phyloP scores from a whole-genome alignment of 30 jellyfish, hydroid and myxozoan genomes.

The Nemopilema nomurai region DNA sequence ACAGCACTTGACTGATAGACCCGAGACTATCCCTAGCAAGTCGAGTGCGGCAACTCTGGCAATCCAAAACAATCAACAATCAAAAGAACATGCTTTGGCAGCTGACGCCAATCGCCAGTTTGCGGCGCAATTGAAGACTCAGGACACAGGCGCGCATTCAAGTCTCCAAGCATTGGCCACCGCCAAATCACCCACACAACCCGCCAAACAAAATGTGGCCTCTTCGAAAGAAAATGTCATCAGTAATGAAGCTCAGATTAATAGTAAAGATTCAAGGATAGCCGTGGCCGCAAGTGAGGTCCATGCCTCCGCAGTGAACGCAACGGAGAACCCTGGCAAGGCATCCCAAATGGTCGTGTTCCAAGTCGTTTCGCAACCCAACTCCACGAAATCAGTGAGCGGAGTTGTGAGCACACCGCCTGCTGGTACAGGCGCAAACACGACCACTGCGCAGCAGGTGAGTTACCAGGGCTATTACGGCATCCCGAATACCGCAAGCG shows the following conservation, averaged over 20 bases:
- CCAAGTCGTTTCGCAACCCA: constrained; percentile 10
- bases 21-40: not conserved
- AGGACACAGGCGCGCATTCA: not conserved
- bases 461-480: constrained; percentile 37
- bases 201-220: not conserved
- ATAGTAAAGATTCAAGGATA: not conserved
- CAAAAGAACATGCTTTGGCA: not conserved
- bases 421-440: not conserved
- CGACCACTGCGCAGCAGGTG: not conserved
- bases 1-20: not conserved
- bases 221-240: not conserved
- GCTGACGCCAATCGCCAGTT: not conserved
- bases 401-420: not conserved
- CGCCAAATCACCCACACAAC: not conserved
- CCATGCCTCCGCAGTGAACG: not conserved
- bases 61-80: not conserved
- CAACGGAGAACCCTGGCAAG: not conserved
- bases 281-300: not conserved
- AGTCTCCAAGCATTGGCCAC: not conserved
- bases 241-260: not conserved
- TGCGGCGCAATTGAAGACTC: not conserved
- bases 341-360: constrained; percentile 20
- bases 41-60: not conserved
- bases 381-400: not conserved
- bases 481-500: constrained; percentile 30